Evolutionary conservation across 2,797 vertebrate genomes (phyloP), one percentile per base, ranked within the genome.

Genomic region (Anabas testudineus): DNA sequence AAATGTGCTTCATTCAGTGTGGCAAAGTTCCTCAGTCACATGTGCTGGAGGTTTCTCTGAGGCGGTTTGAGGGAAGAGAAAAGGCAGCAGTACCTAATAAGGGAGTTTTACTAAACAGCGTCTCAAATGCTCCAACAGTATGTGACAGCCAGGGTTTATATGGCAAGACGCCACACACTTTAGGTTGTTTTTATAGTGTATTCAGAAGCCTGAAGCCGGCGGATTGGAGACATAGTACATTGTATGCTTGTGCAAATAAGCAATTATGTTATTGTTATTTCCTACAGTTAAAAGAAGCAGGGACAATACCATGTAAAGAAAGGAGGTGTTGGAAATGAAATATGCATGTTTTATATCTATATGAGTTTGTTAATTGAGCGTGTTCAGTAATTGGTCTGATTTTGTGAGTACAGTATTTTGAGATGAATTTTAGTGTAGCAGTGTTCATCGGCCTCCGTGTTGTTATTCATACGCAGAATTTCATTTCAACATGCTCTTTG

Each of bases 131-230:
- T 45, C 57, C 34, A 2, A 36, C 74, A 71, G 48, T 28, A 24
- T 71, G 67, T 80, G 71, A 75, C 81, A 83, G 62, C 24, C 47
- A 62, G 46, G n/a, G 54, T 74, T 63, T 64, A 42, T 36, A 32
- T 73, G 78, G 69, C 67, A 73, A 7, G 3, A 51, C 62, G 71
- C 75, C 83, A 83, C 61, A 68, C 58, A 67, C 67, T 80, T 81
- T 37, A 51, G 55, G 71, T 69, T 13, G 48, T 76, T 59, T 64
- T 43, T 45, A 39, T 78, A 73, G 37, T 41, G 8, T 24, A 74
- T 66, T 61, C 30, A 70, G 65, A 66, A 64, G 15, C 43, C 49
- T 26, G 22, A 26, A 76, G 62, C 59, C 22, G 26, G 7, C 2
- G 55, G 47, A 57, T 61, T 22, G 28, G 54, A 67, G 2, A 49